Base-by-base conservation (phyloP, 2,888 invertebrate species). In the Ornithoptera alexandrae region DNA sequence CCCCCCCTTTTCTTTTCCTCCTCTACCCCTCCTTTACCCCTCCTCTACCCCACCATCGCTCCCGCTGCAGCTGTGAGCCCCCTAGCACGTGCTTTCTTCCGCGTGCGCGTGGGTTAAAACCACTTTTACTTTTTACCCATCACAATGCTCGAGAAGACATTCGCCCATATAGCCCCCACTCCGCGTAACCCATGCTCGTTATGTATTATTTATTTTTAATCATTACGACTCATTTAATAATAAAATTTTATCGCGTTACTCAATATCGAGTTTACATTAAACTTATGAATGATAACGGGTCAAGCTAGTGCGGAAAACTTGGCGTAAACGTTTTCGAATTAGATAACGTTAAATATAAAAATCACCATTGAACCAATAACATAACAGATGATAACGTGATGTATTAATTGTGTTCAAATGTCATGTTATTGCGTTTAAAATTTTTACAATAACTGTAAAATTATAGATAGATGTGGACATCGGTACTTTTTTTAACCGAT, bases 81-180 rank as follows among this genome's bases (percentile, higher is more conserved):
- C 71, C 79, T 58, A 71, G 76, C 82, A 80, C 84, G 80, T 81
- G 83, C 82, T 80, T 75, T 85, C 88, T 89, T 88, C 89, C 89
- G 89, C 84, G 79, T 88, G 83, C 84, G 83, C 84, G 76, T 79
- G 78, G 74, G 77, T 76, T 76, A 74, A 75, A 75, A 79, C 81
- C 84, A 91, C 91, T 90, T 90, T 92, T 92, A 92, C 92, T 91
- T 90, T 90, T 86, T 78, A 81, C 82, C 30, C 81, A 77, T 76
- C 75, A 81, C 83, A 81, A 77, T 75, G 72, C 71, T 68, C 24
- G 42, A 62, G 62, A 67, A 62, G 56, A 62, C 36, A 20, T 2
- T n/a, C 42, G 39, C 15, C 20, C 18, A n/a, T 50, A 22, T 15
- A 1, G 7, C 42, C 7, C 57, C 62, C 56, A 5, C 62, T 62